These are phyloP conservation scores for Phrynosoma platyrhinos DNA, from an alignment of 2,113 vertebrate species.

Conservation along the genomic window DNA sequence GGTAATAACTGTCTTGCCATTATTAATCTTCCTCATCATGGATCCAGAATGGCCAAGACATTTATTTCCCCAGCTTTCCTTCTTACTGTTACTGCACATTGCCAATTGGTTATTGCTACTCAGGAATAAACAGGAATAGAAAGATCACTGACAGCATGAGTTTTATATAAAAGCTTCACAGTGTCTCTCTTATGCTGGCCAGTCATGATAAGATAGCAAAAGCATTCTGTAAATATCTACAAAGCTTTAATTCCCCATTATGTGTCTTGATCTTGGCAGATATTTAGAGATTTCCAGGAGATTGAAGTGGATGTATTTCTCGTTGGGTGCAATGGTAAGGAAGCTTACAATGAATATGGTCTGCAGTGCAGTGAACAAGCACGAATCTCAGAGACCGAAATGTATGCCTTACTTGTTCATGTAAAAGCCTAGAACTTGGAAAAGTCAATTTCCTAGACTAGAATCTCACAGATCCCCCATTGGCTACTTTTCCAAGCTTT, in stretches of 20 bases:
- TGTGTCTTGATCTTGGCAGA: conserved; percentile 78
- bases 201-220: not conserved
- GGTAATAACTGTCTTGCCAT: not conserved
- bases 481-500: no score
- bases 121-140: not conserved
- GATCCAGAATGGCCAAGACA: not conserved
- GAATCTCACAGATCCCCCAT: no score
- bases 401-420: no score
- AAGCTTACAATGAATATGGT: not conserved
- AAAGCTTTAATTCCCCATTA: not conserved
- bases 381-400: rapidly evolving
- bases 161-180: not conserved
- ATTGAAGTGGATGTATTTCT: conserved; percentile 85
- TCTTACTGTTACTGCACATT: not conserved
- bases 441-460: no score
- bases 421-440: no score
- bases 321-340: conserved; percentile 73
- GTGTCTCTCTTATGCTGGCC: not conserved
- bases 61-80: not conserved
- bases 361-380: not conserved
- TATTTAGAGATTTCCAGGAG: conserved; percentile 87
- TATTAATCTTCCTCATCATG: not conserved
- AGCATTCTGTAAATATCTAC: not conserved
- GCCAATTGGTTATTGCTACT: not conserved
- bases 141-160: not conserved